Percentiles rank a stretch among this genome's conserved stretches.
Evolutionary conservation across 2,888 invertebrate genomes (phyloP).

Genomic region (Ptychoptera albimana): DNA sequence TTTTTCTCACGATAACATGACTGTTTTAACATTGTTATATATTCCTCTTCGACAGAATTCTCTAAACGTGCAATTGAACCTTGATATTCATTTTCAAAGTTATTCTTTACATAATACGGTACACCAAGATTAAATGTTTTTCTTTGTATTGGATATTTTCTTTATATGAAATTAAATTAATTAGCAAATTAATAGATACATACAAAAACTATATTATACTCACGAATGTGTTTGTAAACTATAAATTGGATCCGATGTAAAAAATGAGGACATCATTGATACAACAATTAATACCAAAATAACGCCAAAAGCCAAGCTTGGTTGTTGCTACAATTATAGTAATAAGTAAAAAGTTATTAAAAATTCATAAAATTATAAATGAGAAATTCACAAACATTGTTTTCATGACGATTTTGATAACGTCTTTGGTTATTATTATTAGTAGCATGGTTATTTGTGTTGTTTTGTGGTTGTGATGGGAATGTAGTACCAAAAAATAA

Average conservation of each 20-base stretch:
- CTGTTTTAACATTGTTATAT: conserved; percentile 65
- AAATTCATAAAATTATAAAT: neutral
- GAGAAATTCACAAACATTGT: neutral
- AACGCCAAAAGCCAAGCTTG: conserved; percentile 31
- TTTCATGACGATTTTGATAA: conserved; percentile 5
- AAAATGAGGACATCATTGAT: conserved; percentile 86
- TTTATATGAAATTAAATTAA: conserved; percentile 14
- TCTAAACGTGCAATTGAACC: conserved; percentile 77
- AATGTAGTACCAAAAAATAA: conserved; percentile 91
- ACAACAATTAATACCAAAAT: conserved; percentile 80
- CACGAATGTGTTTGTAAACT: conserved; percentile 60
- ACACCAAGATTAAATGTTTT: conserved; percentile 64
- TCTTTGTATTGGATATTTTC: conserved; percentile 45
- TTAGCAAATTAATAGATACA: neutral
- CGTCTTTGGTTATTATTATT: conserved; percentile 4
- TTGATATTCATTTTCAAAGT: conserved; percentile 67
- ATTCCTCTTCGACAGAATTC: conserved; percentile 89
- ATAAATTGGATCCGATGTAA: conserved; percentile 88
- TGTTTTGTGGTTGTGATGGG: conserved; percentile 24
- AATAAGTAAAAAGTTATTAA: conserved; percentile 1
- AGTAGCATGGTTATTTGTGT: conserved; percentile 6
- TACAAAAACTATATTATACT: conserved; percentile 26
- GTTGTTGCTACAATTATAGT: conserved; percentile 17
- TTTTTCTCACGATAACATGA: conserved; percentile 86
- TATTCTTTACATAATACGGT: conserved; percentile 88